Conservation (phyloP, 2,797 vertebrate genomes). For the Nasua narica region DNA sequence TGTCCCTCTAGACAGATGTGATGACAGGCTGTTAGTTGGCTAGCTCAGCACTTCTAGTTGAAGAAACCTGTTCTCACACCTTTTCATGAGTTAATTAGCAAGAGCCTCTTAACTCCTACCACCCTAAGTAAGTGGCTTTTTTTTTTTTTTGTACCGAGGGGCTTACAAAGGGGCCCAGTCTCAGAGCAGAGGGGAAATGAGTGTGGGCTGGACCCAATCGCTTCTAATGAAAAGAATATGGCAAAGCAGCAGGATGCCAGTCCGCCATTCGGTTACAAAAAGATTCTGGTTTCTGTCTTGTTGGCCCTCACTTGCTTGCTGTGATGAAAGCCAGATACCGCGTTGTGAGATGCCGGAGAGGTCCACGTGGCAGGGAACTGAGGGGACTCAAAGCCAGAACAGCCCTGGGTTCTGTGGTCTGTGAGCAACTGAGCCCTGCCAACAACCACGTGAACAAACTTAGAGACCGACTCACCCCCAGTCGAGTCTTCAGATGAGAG, state of each 20-base stretch:
- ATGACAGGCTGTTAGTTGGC: background rate
- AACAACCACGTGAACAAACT: too few species aligned
- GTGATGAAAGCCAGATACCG: background rate
- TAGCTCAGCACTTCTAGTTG: background rate
- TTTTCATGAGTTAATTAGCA: background rate
- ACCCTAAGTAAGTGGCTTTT: background rate
- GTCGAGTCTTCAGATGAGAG: background rate
- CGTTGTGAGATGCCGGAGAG: background rate
- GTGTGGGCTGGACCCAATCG: background rate
- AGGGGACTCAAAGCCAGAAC: background rate
- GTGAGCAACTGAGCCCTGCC: background rate
- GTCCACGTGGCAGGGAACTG: background rate
- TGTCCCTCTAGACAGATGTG: background rate
- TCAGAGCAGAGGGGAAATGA: background rate
- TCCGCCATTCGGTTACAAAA: background rate
- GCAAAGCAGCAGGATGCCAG: background rate
- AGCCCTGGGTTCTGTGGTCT: background rate
- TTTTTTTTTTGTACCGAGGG: background rate
- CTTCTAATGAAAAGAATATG: background rate
- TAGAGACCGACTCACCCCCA: background rate
- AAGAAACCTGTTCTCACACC: background rate
- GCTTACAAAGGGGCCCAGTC: background rate
- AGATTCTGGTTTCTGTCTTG: background rate
- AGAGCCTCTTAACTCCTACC: background rate
- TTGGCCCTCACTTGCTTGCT: background rate